Evolutionary conservation across 2,113 vertebrate species (phyloP).

Genomic region (Indicator indicator): DNA sequence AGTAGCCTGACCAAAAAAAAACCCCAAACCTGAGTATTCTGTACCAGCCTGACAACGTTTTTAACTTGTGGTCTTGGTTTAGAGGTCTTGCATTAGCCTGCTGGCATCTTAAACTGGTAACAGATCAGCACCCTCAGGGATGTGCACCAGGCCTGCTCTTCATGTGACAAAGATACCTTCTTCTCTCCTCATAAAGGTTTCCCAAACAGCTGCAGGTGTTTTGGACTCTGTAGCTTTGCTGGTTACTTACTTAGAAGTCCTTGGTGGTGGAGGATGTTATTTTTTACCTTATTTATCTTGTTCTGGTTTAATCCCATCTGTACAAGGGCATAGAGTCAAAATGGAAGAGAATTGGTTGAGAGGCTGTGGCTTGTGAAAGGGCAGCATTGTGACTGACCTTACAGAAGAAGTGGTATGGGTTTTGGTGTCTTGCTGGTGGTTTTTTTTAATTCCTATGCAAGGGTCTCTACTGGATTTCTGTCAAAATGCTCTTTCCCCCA

Average conservation of each 20-base stretch:
- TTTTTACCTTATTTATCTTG: fast-evolving
- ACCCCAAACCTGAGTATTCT: background rate
- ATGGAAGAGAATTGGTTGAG: fast-evolving
- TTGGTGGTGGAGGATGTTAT: background rate
- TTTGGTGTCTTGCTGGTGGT: background rate
- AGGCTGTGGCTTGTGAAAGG: background rate
- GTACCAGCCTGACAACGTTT: background rate
- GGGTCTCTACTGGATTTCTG: background rate
- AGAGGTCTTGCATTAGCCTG: background rate
- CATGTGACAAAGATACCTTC: background rate
- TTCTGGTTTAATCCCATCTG: background rate
- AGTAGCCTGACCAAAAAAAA: background rate
- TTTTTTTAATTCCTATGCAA: background rate
- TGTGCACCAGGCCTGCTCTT: background rate
- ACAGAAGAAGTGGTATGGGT: background rate
- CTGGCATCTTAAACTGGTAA: background rate
- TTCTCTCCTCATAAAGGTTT: background rate
- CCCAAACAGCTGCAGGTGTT: background rate
- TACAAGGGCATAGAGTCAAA: background rate
- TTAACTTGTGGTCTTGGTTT: background rate
- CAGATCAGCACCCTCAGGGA: background rate
- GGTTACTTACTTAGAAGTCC: background rate
- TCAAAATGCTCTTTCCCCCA: background rate
- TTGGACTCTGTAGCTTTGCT: background rate
- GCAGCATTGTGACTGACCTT: background rate